Evolutionary conservation across 2,113 vertebrate genomes (phyloP), one percentile per base, ranked within the genome.

Genomic region (Orthonyx spaldingii): DNA sequence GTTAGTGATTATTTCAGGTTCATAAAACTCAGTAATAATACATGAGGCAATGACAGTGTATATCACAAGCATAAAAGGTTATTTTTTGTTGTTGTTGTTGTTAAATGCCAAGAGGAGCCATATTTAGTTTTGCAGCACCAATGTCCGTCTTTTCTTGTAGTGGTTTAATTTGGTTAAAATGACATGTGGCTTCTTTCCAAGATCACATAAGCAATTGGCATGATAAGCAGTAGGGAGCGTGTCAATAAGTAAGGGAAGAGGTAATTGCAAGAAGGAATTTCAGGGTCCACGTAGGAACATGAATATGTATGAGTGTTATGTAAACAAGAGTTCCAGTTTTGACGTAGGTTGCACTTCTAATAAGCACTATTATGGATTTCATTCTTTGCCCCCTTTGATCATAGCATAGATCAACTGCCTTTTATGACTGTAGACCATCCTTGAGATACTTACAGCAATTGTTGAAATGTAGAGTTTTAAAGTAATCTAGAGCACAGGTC

Each of bases 1-100:
- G n/a, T 37, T 41, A 79, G 39, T 59, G 70, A 72, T 91, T 91
- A 70, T 72, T 96, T 90, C 52, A 44, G 78, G 41, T 87, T 94
- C 76, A 66, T 77, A 44, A 63, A 81, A 46, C 55, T 68, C 66
- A 21, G 65, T 20, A 68, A 18, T 20, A 79, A 61, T 47, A 69
- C 14, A 72, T 42, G 18, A 72, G 53, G 46, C 59, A 57, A 37
- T 32, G 79, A 22, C 41, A 72, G 13, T 50, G 8, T 85, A 2
- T 70, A 63, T 68, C 46, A 57, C 10, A 85, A 74, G 19, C 0
- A 0, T 56, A 52, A 72, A 82, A 82, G 28, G 33, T 42, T 44
- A 15, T 60, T 37, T 77, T 76, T 32, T 39, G 9, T 37, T 65
- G 39, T 23, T 60, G 44, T 64, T 87, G 32, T 82, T 65, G 8